Conservation (phyloP, 2,113 vertebrate species). For the Tamias sibiricus region DNA sequence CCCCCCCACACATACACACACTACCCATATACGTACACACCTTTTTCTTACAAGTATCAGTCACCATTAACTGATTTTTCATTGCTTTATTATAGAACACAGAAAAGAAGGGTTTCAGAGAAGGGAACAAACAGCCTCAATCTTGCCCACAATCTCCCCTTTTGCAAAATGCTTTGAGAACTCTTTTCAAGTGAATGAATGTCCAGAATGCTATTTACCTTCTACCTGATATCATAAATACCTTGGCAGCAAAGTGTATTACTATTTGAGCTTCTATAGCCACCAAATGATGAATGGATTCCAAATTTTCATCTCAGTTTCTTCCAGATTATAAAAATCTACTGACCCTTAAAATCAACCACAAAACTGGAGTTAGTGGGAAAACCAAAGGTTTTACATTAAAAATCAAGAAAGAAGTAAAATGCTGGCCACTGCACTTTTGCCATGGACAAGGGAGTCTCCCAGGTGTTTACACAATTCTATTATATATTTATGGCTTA, state of each 20-base stretch:
- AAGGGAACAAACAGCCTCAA: not conserved
- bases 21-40: not conserved
- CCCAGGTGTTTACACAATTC: not conserved
- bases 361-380: not conserved
- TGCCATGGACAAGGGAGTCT: not conserved
- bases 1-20: not conserved
- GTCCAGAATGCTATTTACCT: not conserved
- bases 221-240: not conserved
- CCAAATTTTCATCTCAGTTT: not conserved
- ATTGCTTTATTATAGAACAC: not conserved
- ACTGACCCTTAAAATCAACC: not conserved
- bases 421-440: not conserved
- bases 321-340: not conserved
- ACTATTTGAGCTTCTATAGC: not conserved
- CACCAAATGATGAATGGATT: not conserved
- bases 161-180: not conserved
- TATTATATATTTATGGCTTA: not conserved
- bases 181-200: not conserved
- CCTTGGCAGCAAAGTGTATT: not conserved
- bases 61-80: not conserved
- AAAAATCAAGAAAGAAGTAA: not conserved
- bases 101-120: not conserved
- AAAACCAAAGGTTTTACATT: not conserved
- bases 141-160: not conserved
- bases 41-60: not conserved